Evolutionary conservation across 1,140 invertebrate species (phyloP).

Genomic region (Penaeus japonicus): DNA sequence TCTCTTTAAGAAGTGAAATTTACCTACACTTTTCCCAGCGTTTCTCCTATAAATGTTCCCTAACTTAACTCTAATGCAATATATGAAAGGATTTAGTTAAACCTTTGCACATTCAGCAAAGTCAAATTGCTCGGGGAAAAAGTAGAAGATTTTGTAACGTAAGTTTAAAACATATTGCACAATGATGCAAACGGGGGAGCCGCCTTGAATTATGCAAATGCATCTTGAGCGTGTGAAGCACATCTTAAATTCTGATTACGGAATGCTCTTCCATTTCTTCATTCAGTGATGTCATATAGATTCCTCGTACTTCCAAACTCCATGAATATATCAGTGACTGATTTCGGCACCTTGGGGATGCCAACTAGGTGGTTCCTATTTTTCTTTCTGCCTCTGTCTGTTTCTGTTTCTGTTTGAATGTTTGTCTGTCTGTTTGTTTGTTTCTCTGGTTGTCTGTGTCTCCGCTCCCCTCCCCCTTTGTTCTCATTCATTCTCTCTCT

Average conservation of each 20-base stretch:
- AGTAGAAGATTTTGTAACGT: neutral
- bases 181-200: neutral
- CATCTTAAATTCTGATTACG: conserved; percentile 17
- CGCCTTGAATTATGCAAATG: conserved; percentile 10
- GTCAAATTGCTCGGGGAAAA: neutral
- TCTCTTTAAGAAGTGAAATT: too few species aligned
- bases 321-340: conserved; percentile 6
- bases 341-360: neutral
- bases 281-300: conserved; percentile 9
- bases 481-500: neutral
- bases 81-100: too few species aligned
- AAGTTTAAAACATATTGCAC: neutral
- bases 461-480: neutral
- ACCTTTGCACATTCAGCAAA: neutral
- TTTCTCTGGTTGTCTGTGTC: too few species aligned
- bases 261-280: neutral
- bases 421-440: conserved; percentile 8
- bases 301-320: neutral
- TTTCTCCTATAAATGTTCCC: too few species aligned
- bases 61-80: too few species aligned
- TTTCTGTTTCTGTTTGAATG: neutral
- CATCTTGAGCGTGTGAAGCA: neutral
- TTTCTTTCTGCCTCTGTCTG: neutral
- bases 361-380: neutral
- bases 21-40: too few species aligned